Conservation (phyloP, 1,140 invertebrate species). For the Lepidotrigona ventralis region DNA sequence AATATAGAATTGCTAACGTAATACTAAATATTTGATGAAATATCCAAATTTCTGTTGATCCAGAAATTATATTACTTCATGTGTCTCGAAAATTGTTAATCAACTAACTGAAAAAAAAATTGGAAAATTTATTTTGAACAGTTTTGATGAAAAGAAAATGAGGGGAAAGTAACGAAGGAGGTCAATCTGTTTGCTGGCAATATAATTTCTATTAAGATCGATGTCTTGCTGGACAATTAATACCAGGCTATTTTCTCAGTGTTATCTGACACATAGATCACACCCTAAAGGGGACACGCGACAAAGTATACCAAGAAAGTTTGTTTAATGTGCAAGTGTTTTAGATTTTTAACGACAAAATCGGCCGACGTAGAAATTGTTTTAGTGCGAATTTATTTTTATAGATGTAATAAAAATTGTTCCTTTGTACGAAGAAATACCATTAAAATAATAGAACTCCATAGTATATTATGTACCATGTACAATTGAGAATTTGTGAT, state of each 20-base stretch:
- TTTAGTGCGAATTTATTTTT: not conserved
- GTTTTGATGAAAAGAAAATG: not conserved
- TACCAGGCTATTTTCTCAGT: conserved; percentile 3
- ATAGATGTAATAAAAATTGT: not conserved
- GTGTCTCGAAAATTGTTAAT: no score
- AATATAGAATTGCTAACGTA: no score
- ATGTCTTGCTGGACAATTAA: conserved; percentile 17
- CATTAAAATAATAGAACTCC: not conserved
- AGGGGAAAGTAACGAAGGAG: not conserved
- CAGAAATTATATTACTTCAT: not conserved
- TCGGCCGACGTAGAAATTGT: not conserved
- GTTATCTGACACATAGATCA: conserved; percentile 18
- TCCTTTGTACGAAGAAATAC: not conserved
- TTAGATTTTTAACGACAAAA: not conserved
- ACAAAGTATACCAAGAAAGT: not conserved
- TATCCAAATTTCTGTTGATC: not conserved
- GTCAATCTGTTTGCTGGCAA: not conserved
- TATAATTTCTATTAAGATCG: conserved; percentile 33
- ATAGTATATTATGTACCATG: not conserved
- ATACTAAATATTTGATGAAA: no score
- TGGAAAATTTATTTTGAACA: not conserved
- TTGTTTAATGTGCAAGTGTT: conserved; percentile 1
- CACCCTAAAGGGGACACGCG: not conserved
- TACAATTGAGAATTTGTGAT: not conserved
- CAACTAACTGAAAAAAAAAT: not conserved